Conservation (phyloP, 2,888 invertebrate species). For the Drosophila histrio region DNA sequence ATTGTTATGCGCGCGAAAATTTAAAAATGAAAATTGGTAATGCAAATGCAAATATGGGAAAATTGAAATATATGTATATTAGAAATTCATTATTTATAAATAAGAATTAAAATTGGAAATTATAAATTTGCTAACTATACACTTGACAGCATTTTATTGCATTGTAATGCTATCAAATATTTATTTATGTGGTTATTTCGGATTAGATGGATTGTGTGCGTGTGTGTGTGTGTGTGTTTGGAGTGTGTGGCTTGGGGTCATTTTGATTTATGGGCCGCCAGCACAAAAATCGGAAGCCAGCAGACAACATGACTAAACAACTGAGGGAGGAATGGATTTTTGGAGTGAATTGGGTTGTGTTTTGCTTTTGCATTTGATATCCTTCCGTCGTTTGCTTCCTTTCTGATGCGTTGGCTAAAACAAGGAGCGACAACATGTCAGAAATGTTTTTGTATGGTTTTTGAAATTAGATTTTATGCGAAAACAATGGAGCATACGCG, state of each 20-base stretch:
- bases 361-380: slow-evolving; percentile 25
- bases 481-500: slow-evolving; percentile 71
- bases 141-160: not conserved
- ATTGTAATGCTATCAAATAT: slow-evolving; percentile 2
- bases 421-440: slow-evolving; percentile 50
- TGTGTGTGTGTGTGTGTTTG: not conserved
- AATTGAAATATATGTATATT: not conserved
- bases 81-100: not conserved
- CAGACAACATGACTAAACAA: slow-evolving; percentile 40
- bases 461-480: slow-evolving; percentile 24
- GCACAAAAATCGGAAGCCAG: slow-evolving; percentile 41
- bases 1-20: not conserved
- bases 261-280: slow-evolving; percentile 62
- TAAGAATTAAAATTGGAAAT: not conserved
- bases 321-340: slow-evolving; percentile 21
- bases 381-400: slow-evolving; percentile 29
- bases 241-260: slow-evolving; percentile 31
- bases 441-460: slow-evolving; percentile 11
- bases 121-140: not conserved
- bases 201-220: not conserved
- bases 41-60: not conserved
- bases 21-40: slow-evolving; percentile 2
- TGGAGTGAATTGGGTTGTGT: slow-evolving; percentile 1
- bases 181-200: not conserved
- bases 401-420: slow-evolving; percentile 29